Percentiles rank a stretch among this genome's conserved stretches.
These are phyloP conservation scores for Prionace glauca DNA, from an alignment of 2,797 vertebrate species.

Conservation along the genomic window DNA sequence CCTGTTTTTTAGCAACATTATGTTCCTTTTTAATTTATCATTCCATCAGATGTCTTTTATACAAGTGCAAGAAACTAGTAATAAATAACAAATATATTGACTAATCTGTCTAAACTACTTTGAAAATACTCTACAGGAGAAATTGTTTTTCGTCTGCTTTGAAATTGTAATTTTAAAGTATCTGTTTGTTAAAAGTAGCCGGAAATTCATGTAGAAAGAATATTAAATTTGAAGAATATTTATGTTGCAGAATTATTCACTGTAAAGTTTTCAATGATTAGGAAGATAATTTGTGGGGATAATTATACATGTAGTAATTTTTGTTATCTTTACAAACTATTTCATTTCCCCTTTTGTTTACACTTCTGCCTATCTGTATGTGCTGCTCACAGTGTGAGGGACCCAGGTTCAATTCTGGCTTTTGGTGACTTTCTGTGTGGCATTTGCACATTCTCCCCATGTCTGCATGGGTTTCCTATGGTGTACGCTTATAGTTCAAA, in stretches of 20 bases:
- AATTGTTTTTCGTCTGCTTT: not conserved
- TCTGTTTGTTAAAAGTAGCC: not conserved
- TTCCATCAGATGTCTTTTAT: conserved; percentile 22
- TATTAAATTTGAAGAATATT: not conserved
- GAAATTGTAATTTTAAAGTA: not conserved
- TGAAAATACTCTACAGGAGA: not conserved
- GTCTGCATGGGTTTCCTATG: too few relatives aligned
- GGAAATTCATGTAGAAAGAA: not conserved
- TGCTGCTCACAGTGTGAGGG: too few relatives aligned
- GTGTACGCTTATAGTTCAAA: too few relatives aligned
- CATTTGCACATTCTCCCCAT: too few relatives aligned
- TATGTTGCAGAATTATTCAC: not conserved
- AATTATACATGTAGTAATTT: too few relatives aligned
- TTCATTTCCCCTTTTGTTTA: not conserved
- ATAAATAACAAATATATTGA: not conserved
- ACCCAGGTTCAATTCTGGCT: too few relatives aligned
- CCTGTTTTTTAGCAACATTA: not conserved
- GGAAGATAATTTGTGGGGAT: not conserved
- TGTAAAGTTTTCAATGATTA: not conserved
- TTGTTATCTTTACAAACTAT: not conserved
- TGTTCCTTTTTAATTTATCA: not conserved
- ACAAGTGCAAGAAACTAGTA: not conserved
- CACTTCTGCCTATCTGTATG: too few relatives aligned
- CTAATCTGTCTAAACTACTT: not conserved
- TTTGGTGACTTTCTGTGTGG: too few relatives aligned